These are phyloP conservation scores for Aquatica leii DNA, from an alignment of 2,888 invertebrate genomes.

Conservation along the genomic window DNA sequence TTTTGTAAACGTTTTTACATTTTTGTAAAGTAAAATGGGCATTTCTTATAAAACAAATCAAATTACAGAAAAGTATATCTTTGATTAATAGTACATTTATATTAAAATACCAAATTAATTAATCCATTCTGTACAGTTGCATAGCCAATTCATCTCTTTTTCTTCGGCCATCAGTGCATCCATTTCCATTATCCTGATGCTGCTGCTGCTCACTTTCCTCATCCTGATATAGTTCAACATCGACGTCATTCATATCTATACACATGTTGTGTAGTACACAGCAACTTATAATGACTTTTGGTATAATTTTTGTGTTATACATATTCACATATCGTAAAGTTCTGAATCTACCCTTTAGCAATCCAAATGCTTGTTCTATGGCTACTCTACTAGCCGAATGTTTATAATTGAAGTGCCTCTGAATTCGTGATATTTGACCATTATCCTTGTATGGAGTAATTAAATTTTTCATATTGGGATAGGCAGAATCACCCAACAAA, in stretches of 20 bases:
- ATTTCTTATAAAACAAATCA: neutral
- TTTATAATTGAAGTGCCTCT: neutral
- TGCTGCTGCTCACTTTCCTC: neutral
- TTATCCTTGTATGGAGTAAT: neutral
- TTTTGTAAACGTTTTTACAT: neutral
- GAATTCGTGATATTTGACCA: neutral
- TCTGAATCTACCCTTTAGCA: conserved; percentile 1
- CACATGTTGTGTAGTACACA: conserved; percentile 4
- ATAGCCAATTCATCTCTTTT: neutral
- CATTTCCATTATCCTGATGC: conserved; percentile 2
- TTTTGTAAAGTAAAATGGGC: neutral
- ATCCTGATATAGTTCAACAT: conserved; percentile 5
- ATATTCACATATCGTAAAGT: conserved; percentile 1
- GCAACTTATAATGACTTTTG: conserved; percentile 1
- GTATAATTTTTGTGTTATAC: no score
- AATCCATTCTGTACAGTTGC: neutral
- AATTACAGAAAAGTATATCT: neutral
- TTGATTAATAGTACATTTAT: neutral
- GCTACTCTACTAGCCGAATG: neutral
- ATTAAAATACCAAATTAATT: conserved; percentile 1
- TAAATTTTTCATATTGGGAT: neutral
- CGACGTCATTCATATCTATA: conserved; percentile 1
- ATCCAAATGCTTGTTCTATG: no score
- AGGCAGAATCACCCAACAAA: neutral
- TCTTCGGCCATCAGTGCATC: neutral